Conservation (phyloP, 2,113 vertebrate genomes). For the Xyliphius kryptos region DNA sequence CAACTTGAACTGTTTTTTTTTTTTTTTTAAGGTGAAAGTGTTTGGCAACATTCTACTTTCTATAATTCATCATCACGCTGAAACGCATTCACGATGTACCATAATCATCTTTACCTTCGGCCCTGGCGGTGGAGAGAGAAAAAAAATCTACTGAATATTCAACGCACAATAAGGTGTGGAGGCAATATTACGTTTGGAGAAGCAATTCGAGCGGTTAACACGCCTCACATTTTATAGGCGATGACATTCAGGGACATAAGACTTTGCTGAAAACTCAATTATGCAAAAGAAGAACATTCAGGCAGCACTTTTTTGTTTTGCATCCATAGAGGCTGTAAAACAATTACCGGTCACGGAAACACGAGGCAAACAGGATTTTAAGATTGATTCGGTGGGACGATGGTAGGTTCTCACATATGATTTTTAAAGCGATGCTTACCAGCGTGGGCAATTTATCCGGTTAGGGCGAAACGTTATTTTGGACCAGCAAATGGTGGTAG, state of each 20-base stretch:
- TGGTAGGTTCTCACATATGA: slow-evolving; percentile 3
- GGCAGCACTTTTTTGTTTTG: slow-evolving; percentile 22
- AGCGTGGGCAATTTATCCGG: not conserved
- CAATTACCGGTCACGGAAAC: slow-evolving; percentile 17
- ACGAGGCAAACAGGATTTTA: not conserved
- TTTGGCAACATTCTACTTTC: not conserved
- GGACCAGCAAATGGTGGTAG: not conserved
- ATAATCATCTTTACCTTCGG: slow-evolving; percentile 29
- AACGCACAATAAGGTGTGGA: slow-evolving; percentile 36
- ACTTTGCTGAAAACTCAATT: slow-evolving; percentile 37
- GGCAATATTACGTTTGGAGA: slow-evolving; percentile 33
- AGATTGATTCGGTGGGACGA: slow-evolving; percentile 7
- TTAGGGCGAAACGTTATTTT: not conserved
- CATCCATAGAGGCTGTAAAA: slow-evolving; percentile 13
- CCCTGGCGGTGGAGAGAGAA: not conserved
- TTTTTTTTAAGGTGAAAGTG: not conserved
- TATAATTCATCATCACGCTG: not conserved
- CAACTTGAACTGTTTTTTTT: not conserved
- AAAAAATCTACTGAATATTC: slow-evolving; percentile 24
- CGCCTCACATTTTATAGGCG: slow-evolving; percentile 31
- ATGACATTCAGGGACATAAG: slow-evolving; percentile 31
- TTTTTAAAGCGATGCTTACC: not conserved
- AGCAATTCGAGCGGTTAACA: slow-evolving; percentile 37
- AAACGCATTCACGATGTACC: slow-evolving; percentile 11
- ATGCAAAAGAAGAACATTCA: slow-evolving; percentile 39